Base-by-base conservation (phyloP, 2,113 vertebrate species). In the Pelusios castaneus region DNA sequence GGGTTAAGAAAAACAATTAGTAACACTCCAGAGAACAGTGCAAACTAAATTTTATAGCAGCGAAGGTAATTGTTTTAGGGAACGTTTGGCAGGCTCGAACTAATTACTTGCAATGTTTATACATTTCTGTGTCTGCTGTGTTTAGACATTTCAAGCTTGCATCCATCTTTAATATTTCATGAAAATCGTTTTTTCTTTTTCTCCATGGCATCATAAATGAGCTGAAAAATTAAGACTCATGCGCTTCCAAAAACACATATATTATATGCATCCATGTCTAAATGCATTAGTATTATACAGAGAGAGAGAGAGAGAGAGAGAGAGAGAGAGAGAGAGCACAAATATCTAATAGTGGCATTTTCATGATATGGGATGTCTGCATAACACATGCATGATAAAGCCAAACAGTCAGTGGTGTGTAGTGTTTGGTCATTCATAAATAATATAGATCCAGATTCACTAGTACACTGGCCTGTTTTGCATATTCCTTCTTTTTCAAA, bases 1-100 rank as follows among this genome's bases (percentile, higher is more conserved):
- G 91, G 80, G 95, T 97, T 96, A 97, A 97, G 89, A 95, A 96
- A 95, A 95, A 91, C 90, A 95, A 95, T 96, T 96, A 96, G 96
- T 92, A 95, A 96, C 47, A 93, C 93, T 94, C 88, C 88, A 96
- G 95, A 97, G 89, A 91, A 84, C 78, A 91, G 90, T 76, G 92
- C 92, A 95, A 92, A 96, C 93, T 93, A 97, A 96, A 94, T 97
- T 97, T 97, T 95, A 95, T 95, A 94, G 93, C 94, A 96, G 88
- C 0, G 6, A 94, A 96, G 96, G 96, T 96, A 97, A 97, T 97
- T 96, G 96, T 96, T 92, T 96, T 91, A 93, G 96, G 92, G 97
- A 96, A 95, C 86, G 81, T 96, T 95, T 95, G 91, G 92, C 96
- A 89, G 90, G 89, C 84, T 93, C 93, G 92, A 97, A 96, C 93